phyloP scores from a whole-genome alignment of 1,140 invertebrate genomes.

The Drosophila athabasca region DNA sequence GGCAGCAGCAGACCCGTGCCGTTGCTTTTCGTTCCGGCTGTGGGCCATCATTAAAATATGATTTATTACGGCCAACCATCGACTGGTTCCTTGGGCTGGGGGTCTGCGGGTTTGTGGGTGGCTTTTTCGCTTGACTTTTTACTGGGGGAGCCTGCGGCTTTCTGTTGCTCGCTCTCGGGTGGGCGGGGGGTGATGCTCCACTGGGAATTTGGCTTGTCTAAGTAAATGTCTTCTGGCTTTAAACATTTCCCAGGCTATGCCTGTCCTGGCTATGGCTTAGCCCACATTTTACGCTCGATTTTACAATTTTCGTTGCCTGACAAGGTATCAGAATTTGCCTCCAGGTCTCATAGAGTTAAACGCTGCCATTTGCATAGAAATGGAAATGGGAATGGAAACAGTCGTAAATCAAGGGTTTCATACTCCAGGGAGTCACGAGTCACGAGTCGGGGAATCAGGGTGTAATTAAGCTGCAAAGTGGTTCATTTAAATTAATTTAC shows the following conservation, averaged over 20 bases:
- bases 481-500: slow-evolving; percentile 57
- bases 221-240: slow-evolving; percentile 38
- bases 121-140: slow-evolving; percentile 12
- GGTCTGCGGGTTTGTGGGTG: slow-evolving; percentile 38
- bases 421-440: slow-evolving; percentile 29
- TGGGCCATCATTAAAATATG: slow-evolving; percentile 76
- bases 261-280: slow-evolving; percentile 24
- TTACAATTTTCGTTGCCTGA: slow-evolving; percentile 42
- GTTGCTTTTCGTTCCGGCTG: slow-evolving; percentile 33
- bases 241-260: slow-evolving; percentile 34
- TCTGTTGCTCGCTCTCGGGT: slow-evolving; percentile 27
- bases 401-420: slow-evolving; percentile 14
- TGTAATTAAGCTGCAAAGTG: slow-evolving; percentile 55
- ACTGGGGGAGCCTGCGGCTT: slow-evolving; percentile 27
- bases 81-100: slow-evolving; percentile 11
- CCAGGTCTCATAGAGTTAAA: slow-evolving; percentile 56
- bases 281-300: slow-evolving; percentile 45
- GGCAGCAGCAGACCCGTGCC: slow-evolving; percentile 45
- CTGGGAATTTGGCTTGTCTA: slow-evolving; percentile 24
- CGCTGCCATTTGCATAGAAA: slow-evolving; percentile 45
- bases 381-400: slow-evolving; percentile 10
- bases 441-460: slow-evolving; percentile 15
- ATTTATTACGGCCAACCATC: slow-evolving; percentile 58
- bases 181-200: slow-evolving; percentile 7
- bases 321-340: slow-evolving; percentile 19